Conservation (phyloP, 2,888 invertebrate species). For the Drosophila algonquin region DNA sequence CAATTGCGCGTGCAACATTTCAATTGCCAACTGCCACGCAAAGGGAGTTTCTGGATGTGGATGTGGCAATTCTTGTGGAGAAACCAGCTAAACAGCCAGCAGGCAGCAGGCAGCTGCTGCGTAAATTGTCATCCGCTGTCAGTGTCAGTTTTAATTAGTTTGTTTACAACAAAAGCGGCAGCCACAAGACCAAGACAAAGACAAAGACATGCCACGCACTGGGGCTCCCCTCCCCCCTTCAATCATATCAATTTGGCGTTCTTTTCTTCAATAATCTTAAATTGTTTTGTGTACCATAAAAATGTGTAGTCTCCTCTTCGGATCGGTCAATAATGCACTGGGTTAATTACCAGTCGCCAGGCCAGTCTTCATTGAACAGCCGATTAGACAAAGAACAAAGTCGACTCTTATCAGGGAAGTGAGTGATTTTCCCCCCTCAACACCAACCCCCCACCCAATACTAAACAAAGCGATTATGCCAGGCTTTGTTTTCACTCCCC, state of each 20-base stretch:
- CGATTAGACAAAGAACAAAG: slow-evolving; percentile 55
- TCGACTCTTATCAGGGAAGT: slow-evolving; percentile 47
- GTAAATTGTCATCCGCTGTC: slow-evolving; percentile 81
- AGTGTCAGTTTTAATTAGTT: slow-evolving; percentile 80
- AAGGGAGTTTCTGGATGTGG: not conserved
- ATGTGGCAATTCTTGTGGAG: slow-evolving; percentile 63
- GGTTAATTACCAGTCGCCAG: slow-evolving; percentile 73
- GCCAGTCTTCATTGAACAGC: slow-evolving; percentile 48
- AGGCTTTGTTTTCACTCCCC: slow-evolving; percentile 12
- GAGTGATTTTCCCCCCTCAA: not conserved
- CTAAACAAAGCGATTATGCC: not conserved
- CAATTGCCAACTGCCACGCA: slow-evolving; percentile 65
- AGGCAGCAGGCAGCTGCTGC: slow-evolving; percentile 72
- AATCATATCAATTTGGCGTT: slow-evolving; percentile 72
- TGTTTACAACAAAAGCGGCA: slow-evolving; percentile 70
- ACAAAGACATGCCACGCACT: slow-evolving; percentile 49
- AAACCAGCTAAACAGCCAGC: slow-evolving; percentile 71
- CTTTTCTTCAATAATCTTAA: slow-evolving; percentile 55
- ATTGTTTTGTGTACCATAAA: slow-evolving; percentile 52
- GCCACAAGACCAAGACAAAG: not conserved
- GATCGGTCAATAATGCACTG: slow-evolving; percentile 74
- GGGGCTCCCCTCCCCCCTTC: slow-evolving; percentile 33
- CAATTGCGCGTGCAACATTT: slow-evolving; percentile 81
- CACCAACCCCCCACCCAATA: no score
- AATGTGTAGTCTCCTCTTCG: slow-evolving; percentile 39